Evolutionary conservation across 2,113 vertebrate genomes (phyloP), one percentile per base, ranked within the genome.

Genomic region (Gymnobelideus leadbeateri): DNA sequence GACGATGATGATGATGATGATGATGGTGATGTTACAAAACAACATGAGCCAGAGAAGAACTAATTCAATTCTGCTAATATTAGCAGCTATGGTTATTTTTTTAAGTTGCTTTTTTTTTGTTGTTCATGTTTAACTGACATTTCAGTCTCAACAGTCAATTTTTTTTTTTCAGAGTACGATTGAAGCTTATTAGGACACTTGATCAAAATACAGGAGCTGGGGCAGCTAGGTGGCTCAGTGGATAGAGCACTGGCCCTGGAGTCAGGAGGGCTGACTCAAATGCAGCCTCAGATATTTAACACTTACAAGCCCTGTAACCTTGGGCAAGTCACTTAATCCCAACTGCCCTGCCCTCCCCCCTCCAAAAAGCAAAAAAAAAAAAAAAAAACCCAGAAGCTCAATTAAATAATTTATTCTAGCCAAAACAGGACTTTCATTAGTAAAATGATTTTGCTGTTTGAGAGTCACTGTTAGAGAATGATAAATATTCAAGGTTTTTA

Each of bases 391-490:
- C 47, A 84, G 1, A 0, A 43, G 2, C 68, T 43, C 16, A 77
- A 2, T 77, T 77, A 43, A 77, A 12, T 77, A 77, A 77, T 77
- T 94, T 51, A 90, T 37, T 55, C 50, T 92, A 68, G 47, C 25
- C 37, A 92, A 91, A 37, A 2, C 25, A 61, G 16, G 24, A 89
- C 68, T 51, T 10, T 46, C 28, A 25, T 77, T 46, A 93, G 51
- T 46, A 93, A 93, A 90, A 61, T n/a, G 23, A 28, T 37, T 93
- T 89, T 91, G 46, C 37, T 93, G 37, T 89, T 91, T 57, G 52
- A 49, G 24, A 96, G 2, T 1, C 11, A 25, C 90, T 25, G 19
- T 21, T 61, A 31, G 54, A 77, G 21, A 95, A 54, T 24, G 1
- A n/a, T 25, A 92, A 95, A 89, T 54, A 31, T 37, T 55, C 50